Percentiles rank a stretch among this genome's conserved stretches.
phyloP scores from a whole-genome alignment of 2,797 vertebrate species.

The Botia almorhae region DNA sequence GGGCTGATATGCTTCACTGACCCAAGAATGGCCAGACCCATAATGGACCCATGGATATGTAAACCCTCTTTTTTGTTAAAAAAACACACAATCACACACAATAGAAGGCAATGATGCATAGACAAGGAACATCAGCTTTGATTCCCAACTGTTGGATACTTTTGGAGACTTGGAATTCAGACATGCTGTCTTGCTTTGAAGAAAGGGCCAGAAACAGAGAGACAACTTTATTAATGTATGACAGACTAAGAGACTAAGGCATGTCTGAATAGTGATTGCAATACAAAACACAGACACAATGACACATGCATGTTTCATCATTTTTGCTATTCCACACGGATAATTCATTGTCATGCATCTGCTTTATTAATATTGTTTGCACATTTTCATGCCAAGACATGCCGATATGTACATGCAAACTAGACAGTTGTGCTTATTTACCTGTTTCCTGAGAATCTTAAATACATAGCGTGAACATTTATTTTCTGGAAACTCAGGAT shows the following conservation, averaged over 20 bases:
- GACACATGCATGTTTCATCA: slow-evolving; percentile 10
- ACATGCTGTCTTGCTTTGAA: slow-evolving; percentile 1
- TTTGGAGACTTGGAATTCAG: neutral
- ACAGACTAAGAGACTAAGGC: neutral
- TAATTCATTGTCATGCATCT: neutral
- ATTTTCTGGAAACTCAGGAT: slow-evolving; percentile 35
- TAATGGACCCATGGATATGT: slow-evolving; percentile 1
- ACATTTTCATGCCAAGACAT: neutral
- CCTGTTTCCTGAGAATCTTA: neutral
- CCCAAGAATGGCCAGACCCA: neutral
- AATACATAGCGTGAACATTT: neutral
- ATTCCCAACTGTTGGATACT: neutral
- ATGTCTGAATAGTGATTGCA: slow-evolving; percentile 23
- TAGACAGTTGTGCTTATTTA: neutral
- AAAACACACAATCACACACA: neutral
- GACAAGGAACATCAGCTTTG: neutral
- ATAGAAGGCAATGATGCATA: slow-evolving; percentile 15
- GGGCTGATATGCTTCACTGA: neutral
- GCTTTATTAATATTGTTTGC: slow-evolving; percentile 23
- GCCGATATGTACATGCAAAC: neutral
- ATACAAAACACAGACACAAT: neutral
- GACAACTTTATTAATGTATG: slow-evolving; percentile 9
- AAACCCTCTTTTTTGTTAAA: neutral
- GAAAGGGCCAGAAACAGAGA: slow-evolving; percentile 5
- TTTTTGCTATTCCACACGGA: neutral